Conservation (phyloP, 2,113 vertebrate genomes). For the Anolis carolinensis region DNA sequence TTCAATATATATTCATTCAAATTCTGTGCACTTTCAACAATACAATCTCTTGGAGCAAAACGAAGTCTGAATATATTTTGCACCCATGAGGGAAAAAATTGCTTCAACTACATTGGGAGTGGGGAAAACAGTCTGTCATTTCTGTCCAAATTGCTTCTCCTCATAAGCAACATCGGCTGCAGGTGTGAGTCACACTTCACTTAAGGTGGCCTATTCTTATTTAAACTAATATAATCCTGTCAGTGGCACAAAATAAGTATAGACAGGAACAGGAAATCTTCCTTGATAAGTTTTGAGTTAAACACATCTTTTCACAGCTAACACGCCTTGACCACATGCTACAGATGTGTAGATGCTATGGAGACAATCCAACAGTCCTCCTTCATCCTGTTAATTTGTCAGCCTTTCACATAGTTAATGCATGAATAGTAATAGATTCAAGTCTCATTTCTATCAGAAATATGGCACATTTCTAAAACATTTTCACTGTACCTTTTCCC, state of each 20-base stretch:
- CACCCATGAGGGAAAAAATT: neutral
- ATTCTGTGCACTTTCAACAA: conserved; percentile 21
- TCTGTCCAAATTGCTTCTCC: neutral
- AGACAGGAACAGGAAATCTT: neutral
- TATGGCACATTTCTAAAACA: neutral
- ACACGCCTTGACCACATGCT: neutral
- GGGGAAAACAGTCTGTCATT: neutral
- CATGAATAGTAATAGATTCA: no score
- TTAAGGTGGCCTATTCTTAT: neutral
- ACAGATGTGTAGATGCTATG: neutral
- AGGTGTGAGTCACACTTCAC: neutral
- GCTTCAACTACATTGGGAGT: neutral
- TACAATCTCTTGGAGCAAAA: conserved; percentile 34
- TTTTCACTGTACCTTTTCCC: neutral
- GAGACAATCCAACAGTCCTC: no score
- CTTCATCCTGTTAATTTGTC: no score
- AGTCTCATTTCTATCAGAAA: no score
- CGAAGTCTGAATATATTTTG: neutral
- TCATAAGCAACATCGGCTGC: neutral
- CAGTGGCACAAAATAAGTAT: neutral
- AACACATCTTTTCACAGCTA: neutral
- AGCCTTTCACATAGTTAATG: no score
- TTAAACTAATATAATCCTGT: neutral
- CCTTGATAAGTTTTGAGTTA: neutral
- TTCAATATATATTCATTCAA: conserved; percentile 32